Evolutionary conservation across 2,797 vertebrate species (phyloP), one percentile per base, ranked within the genome.

Genomic region (Sebastiscus tertius): DNA sequence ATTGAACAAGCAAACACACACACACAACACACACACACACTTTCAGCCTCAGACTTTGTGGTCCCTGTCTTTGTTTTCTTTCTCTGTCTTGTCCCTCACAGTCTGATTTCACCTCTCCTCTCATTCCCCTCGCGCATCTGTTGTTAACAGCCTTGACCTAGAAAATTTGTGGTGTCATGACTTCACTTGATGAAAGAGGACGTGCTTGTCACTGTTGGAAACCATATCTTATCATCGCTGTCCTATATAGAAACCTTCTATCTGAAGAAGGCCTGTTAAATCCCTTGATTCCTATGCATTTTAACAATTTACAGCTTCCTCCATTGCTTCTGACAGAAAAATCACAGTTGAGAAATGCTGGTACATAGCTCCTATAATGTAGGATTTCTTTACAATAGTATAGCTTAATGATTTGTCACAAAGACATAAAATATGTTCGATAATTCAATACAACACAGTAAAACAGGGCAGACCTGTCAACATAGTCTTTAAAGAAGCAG

Each of bases 131-230:
- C 59, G 74, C 59, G 5, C 46, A 66, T 76, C 68, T 58, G 52
- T 9, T 39, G 63, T 82, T 79, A 80, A 75, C 72, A 66, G 75
- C 73, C 33, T 34, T 87, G 87, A 87, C 83, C 90, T 75, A 91
- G 80, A 89, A 87, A 88, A 90, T 75, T 2, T 77, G 71, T 22
- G 66, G 73, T 46, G 85, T 89, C 82, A 82, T 72, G 72, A 88
- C 84, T 85, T 85, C 78, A 39, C 56, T 78, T 79, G 79, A 86
- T 81, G 77, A 88, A 88, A 81, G 72, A 80, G 66, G 73, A 72
- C 77, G 26, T 26, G 52, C 46, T 79, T 11, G 7, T 83, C 75
- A 78, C 68, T 13, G 70, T 16, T 68, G 18, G 9, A 27, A 39
- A 65, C 59, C 20, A 42, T 6, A 79, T 61, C 20, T 39, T 20